phyloP scores from a whole-genome alignment of 2,797 vertebrate genomes.

The Enteromius paludinosus region DNA sequence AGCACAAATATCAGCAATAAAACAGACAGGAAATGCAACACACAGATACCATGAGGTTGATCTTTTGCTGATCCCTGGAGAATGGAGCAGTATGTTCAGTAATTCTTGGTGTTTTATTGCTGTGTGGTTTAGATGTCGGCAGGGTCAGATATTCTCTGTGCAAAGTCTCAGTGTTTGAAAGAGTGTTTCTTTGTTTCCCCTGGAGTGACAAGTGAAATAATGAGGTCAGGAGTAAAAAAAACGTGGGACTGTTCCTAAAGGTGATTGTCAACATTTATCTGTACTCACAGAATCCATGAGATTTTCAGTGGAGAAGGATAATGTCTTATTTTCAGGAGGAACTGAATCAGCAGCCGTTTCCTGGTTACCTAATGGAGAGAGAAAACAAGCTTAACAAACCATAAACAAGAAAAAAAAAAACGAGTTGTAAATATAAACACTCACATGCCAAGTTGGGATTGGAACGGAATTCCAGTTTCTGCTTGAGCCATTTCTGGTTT shows the following conservation, averaged over 20 bases:
- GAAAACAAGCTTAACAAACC: slow-evolving; percentile 57
- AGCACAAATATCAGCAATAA: slow-evolving; percentile 7
- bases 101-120: slow-evolving; percentile 71
- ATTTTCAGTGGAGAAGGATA: slow-evolving; percentile 86
- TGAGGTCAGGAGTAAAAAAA: neutral
- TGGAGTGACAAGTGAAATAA: slow-evolving; percentile 48
- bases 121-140: slow-evolving; percentile 83
- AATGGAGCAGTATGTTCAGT: slow-evolving; percentile 74
- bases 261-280: neutral
- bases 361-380: slow-evolving; percentile 18
- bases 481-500: slow-evolving; percentile 84
- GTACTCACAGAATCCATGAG: slow-evolving; percentile 84
- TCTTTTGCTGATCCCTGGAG: slow-evolving; percentile 69
- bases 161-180: slow-evolving; percentile 78
- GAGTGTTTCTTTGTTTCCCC: slow-evolving; percentile 72
- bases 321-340: slow-evolving; percentile 75
- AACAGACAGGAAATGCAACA: slow-evolving; percentile 3
- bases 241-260: neutral
- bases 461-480: slow-evolving; percentile 87
- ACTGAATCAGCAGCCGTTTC: slow-evolving; percentile 73
- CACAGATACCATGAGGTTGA: slow-evolving; percentile 78
- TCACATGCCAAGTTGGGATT: slow-evolving; percentile 90
- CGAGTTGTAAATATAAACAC: slow-evolving; percentile 48
- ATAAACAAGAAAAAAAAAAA: slow-evolving; percentile 5
- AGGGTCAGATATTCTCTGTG: slow-evolving; percentile 90